Base-by-base conservation (phyloP, 2,797 vertebrate genomes). In the Monodelphis domestica region DNA sequence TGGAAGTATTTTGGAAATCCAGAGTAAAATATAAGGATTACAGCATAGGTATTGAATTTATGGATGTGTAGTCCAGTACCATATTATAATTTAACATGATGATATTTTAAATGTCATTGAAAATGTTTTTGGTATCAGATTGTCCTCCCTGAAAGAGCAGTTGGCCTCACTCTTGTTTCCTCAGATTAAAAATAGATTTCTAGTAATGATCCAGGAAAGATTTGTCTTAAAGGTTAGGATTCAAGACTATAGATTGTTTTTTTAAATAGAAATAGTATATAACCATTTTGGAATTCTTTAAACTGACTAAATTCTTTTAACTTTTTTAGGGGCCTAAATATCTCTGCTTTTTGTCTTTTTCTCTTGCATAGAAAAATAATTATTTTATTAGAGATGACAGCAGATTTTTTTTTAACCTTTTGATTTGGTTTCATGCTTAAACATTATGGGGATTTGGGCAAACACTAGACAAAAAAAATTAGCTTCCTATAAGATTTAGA, bases 401-500 rank as follows among this genome's bases (percentile, higher is more conserved):
- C 63, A 91, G 28, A 51, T 91, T 45, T 53, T 93, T 91, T 52
- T 45, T 89, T 12, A 87, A 3, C 51, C 1, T 87, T 0, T 29
- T 89, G 55, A 90, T 17, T 30, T 45, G 55, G 38, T 50, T 7
- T 93, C 4, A 24, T 92, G 94, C 51, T 55, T 89, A 90, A 91
- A 55, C 78, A 90, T 96, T 90, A 95, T 70, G 92, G 7, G 38
- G 9, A 10, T 21, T n/a, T 26, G 21, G 70, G n/a, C 53, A 88
- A 90, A 92, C 57, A 84, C 54, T 89, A 90, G 59, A 14, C 89
- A 93, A 57, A 51, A 59, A 56, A 1, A 0, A 56, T 29, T 94
- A 94, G 84, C 70, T 55, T 92, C 94, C 9, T 53, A 28, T 90
- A 95, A 94, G 33, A 95, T 55, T 91, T 94, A 30, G 90, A 63